phyloP scores from a whole-genome alignment of 2,113 vertebrate species.

The Empidonax traillii region DNA sequence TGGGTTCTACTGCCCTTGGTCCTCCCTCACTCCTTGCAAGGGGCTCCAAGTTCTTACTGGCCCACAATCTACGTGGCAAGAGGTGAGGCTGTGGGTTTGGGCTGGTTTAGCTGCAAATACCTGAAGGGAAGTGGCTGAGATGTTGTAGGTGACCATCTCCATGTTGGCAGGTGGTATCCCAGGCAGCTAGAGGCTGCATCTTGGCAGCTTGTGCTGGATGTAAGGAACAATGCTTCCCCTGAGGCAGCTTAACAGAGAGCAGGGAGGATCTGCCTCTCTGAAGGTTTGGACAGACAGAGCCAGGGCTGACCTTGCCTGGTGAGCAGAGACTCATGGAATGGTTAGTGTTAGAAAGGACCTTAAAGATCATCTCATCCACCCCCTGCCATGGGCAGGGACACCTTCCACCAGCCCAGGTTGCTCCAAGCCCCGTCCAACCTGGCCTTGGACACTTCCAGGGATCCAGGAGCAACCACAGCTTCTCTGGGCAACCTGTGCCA shows the following conservation, averaged over 20 bases:
- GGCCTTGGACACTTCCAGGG: not conserved
- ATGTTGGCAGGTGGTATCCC: not conserved
- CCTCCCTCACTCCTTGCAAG: accelerated
- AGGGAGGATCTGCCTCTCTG: not conserved
- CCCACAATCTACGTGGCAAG: accelerated
- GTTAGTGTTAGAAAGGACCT: not conserved
- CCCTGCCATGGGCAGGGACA: not conserved
- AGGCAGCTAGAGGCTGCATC: not conserved
- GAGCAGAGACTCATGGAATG: not conserved
- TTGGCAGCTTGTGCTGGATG: not conserved
- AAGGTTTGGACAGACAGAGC: not conserved
- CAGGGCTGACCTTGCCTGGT: not conserved
- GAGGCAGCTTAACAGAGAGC: not conserved
- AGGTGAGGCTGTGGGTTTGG: not conserved
- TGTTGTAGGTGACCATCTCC: not conserved
- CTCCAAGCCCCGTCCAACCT: not conserved
- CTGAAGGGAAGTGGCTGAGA: not conserved
- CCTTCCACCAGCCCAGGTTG: not conserved
- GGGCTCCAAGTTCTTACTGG: not conserved
- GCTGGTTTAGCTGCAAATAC: not conserved
- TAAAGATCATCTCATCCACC: too few species aligned
- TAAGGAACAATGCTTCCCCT: not conserved
- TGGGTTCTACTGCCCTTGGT: not conserved
- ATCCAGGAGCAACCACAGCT: not conserved
- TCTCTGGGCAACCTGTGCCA: not conserved